Base-by-base conservation (phyloP, 2,113 vertebrate species). In the Dasypus novemcinctus region DNA sequence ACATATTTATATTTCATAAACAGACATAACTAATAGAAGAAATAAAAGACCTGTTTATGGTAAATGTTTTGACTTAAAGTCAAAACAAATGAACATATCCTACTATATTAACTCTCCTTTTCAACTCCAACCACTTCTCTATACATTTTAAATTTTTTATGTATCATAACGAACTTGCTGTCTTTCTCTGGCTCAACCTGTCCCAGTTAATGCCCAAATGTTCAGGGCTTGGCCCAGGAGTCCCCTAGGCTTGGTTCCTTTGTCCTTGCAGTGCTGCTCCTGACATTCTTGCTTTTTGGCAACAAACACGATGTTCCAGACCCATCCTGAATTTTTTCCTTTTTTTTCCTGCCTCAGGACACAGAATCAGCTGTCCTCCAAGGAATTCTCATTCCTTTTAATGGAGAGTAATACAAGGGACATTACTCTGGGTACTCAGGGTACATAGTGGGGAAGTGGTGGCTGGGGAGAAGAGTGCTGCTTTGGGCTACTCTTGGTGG, bases 301-400 rank as follows among this genome's bases (percentile, higher is more conserved):
- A 87, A 36, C 71, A 85, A 85, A 75, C 25, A 86, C 52, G 59
- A 71, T 5, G 8, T 59, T 66, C 81, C 78, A 95, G 95, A 71
- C 63, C 38, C 83, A 75, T 88, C 52, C 63, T 86, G 79, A 23
- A 9, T 1, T 9, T 21, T 52, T 9, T 9, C 8, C 46, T 11
- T 49, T 49, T 78, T 92, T 76, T 88, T 54, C 69, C 81, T 68
- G 25, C 81, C 64, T 94, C 2, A 12, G 61, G 49, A 33, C 46
- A 49, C 2, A 21, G 33, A 91, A 54, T 36, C 63, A 46, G 52
- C 69, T 54, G 25, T 74, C 43, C 17, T 83, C 46, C 8, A 54
- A 18, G 11, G 33, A 83, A 29, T 74, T 66, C n/a, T 79, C 31
- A 38, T 21, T 78, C 38, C 41, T 71, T 61, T 64, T 17, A 46